Conservation (phyloP, 2,113 vertebrate species). For the Psophia crepitans region DNA sequence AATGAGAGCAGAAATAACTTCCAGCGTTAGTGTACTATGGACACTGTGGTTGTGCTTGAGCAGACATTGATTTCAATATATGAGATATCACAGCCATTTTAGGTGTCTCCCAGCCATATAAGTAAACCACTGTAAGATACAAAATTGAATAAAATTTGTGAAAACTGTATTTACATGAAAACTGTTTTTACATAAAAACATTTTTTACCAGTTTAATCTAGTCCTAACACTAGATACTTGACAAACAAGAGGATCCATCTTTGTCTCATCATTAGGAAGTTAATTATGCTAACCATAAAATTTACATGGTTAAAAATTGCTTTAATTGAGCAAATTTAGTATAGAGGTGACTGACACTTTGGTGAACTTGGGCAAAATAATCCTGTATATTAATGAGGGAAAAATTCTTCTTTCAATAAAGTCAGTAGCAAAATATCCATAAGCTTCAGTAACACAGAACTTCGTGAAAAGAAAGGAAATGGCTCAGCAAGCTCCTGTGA, state of each 20-base stretch:
- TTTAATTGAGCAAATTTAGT: background rate
- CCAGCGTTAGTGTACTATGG: background rate
- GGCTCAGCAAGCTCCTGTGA: background rate
- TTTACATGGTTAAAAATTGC: background rate
- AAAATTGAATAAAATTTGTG: background rate
- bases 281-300: background rate
- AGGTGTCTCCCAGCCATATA: background rate
- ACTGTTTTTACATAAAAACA: background rate
- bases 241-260: background rate
- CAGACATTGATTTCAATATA: background rate
- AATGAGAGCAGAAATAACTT: background rate
- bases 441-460: background rate
- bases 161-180: background rate
- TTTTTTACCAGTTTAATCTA: background rate
- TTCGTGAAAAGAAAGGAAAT: background rate
- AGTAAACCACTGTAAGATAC: background rate
- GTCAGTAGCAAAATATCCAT: background rate
- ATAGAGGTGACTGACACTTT: background rate
- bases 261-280: background rate
- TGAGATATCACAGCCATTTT: background rate
- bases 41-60: background rate
- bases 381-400: background rate
- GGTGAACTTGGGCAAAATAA: background rate
- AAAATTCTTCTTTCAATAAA: background rate
- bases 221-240: background rate